These are phyloP conservation scores for Synaphobranchus kaupii DNA, from an alignment of 2,797 vertebrate genomes.

Conservation along the genomic window DNA sequence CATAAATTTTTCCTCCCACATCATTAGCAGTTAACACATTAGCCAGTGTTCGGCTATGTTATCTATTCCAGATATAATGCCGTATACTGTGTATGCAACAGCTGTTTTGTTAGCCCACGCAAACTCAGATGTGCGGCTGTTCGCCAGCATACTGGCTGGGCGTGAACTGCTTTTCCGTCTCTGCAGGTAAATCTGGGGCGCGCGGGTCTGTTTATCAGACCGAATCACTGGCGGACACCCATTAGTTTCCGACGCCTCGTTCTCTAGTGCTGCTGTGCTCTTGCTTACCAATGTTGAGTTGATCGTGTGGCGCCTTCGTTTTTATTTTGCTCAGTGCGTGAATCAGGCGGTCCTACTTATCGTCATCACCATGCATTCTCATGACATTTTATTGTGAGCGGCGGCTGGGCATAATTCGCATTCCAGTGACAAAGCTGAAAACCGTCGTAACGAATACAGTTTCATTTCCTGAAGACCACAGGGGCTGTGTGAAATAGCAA, in stretches of 20 bases:
- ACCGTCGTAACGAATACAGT: constrained; percentile 53
- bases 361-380: constrained; percentile 33
- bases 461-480: constrained; percentile 46
- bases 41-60: not conserved
- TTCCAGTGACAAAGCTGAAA: constrained; percentile 34
- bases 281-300: constrained; percentile 11
- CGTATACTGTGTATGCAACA: not conserved
- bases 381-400: constrained; percentile 47
- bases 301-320: constrained; percentile 38
- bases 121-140: not conserved
- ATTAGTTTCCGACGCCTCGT: not conserved
- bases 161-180: not conserved
- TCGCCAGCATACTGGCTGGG: not conserved
- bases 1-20: not conserved
- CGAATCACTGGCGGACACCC: not conserved
- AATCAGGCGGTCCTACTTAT: constrained; percentile 44
- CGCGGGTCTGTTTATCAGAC: not conserved
- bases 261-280: constrained; percentile 7
- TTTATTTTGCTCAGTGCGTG: constrained; percentile 38
- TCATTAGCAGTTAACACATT: not conserved
- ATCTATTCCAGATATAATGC: not conserved
- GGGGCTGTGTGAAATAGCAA: constrained; percentile 52
- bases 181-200: not conserved
- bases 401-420: constrained; percentile 31
- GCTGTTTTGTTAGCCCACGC: not conserved